Evolutionary conservation across 2,797 vertebrate species (phyloP).

Genomic region (Carduelis carduelis): DNA sequence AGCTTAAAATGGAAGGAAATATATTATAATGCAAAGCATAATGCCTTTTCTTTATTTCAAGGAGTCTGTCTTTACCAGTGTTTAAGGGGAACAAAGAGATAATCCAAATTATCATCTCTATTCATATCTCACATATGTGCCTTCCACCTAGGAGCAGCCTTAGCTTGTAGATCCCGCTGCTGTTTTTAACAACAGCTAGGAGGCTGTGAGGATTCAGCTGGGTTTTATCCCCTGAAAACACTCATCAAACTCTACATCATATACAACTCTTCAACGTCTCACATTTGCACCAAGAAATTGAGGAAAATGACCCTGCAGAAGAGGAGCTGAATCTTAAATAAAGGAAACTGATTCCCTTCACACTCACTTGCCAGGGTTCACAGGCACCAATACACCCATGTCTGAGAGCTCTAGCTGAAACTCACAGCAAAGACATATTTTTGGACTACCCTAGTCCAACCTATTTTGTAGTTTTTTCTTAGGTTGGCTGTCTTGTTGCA

Average conservation of each 20-base stretch:
- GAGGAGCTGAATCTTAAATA: neutral
- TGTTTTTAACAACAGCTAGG: neutral
- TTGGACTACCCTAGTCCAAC: neutral
- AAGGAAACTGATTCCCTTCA: neutral
- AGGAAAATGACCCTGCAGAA: neutral
- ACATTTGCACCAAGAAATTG: neutral
- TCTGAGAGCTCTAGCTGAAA: neutral
- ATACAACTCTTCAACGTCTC: neutral
- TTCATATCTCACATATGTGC: neutral
- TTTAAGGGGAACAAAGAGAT: neutral
- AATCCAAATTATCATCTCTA: neutral
- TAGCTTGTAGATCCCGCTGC: neutral
- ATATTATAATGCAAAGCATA: neutral
- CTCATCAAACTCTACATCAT: neutral
- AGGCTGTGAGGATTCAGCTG: neutral
- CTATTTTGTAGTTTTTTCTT: neutral
- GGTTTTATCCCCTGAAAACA: neutral
- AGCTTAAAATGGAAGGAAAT: neutral
- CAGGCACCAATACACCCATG: rapidly evolving
- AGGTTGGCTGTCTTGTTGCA: rapidly evolving
- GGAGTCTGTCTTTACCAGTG: neutral
- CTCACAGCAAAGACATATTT: neutral
- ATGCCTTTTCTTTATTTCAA: neutral
- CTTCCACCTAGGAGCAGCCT: neutral
- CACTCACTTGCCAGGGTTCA: neutral